Base-by-base conservation (phyloP, 2,113 vertebrate species). In the Oplegnathus fasciatus region DNA sequence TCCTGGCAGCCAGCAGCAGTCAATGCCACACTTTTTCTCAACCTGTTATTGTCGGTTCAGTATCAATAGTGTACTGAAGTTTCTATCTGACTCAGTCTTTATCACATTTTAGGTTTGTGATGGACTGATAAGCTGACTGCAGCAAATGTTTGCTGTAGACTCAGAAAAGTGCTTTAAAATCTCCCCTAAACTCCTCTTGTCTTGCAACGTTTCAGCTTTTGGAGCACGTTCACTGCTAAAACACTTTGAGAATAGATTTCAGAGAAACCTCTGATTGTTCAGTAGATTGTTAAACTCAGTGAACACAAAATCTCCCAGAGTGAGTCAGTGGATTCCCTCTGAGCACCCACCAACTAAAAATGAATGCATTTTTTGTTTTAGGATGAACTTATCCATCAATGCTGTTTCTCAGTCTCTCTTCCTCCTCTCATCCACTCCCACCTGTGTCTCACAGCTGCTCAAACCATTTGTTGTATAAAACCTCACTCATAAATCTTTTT, bases 61-160 rank as follows among this genome's bases (percentile, higher is more conserved):
- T 84, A 77, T 52, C 18, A 84, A 37, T 42, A 58, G 42, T 26
- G 28, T 22, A 14, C 34, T 48, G 15, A 64, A 73, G 60, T 73
- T 66, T 65, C 26, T 73, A 14, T 64, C 61, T 26, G 26, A 71
- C 57, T 80, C 62, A 42, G 67, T 73, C 40, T 64, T 76, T 58
- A 13, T 40, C 55, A 70, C 37, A 70, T 75, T 80, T 64, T 6
- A 72, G 44, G 24, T 65, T 40, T 64, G 55, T 78, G 61, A 61
- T 64, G 11, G 52, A 17, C 54, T 37, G 79, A 68, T 46, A 50
- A 37, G 66, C 54, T 74, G 77, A 81, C 24, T 54, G 52, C 74
- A 61, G 58, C 30, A 42, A 20, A 72, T 10, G 2, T 24, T 46
- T 18, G 8, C 32, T 6, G 26, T 3, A 24, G 75, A 66, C 67